These are phyloP conservation scores for Seriola dumerili DNA, from an alignment of 2,113 vertebrate species.

Conservation along the genomic window DNA sequence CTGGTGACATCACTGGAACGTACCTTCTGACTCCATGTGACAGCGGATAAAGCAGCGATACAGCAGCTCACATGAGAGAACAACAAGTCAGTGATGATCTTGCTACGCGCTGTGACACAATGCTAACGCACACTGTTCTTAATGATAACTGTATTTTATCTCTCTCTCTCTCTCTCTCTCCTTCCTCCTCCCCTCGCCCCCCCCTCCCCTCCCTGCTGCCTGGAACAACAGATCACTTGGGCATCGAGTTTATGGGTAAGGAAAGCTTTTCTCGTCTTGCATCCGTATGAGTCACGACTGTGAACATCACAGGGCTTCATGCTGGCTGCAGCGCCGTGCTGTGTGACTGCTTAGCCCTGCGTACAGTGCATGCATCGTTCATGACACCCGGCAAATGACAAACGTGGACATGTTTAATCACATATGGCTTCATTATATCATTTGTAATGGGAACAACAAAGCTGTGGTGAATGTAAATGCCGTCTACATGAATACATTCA, in stretches of 20 bases:
- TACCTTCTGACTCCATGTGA: slow-evolving; percentile 47
- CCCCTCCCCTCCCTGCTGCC: not conserved
- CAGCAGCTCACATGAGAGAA: slow-evolving; percentile 10
- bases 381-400: slow-evolving; percentile 7
- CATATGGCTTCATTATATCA: not conserved
- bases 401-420: not conserved
- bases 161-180: not conserved
- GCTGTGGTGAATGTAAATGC: not conserved
- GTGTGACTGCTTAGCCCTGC: not conserved
- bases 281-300: slow-evolving; percentile 40
- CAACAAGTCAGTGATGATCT: slow-evolving; percentile 22
- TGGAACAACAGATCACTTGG: slow-evolving; percentile 79
- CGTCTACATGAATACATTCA: not conserved
- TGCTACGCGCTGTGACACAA: slow-evolving; percentile 32
- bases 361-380: not conserved
- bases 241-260: slow-evolving; percentile 86
- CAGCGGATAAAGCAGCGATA: not conserved
- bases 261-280: slow-evolving; percentile 34
- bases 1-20: not conserved
- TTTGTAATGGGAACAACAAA: not conserved
- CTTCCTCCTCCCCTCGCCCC: not conserved
- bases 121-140: slow-evolving; percentile 31
- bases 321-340: not conserved
- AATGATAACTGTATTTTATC: slow-evolving; percentile 40
- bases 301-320: slow-evolving; percentile 19